Evolutionary conservation across 2,113 vertebrate genomes (phyloP).

Genomic region (Heliornis fulica): DNA sequence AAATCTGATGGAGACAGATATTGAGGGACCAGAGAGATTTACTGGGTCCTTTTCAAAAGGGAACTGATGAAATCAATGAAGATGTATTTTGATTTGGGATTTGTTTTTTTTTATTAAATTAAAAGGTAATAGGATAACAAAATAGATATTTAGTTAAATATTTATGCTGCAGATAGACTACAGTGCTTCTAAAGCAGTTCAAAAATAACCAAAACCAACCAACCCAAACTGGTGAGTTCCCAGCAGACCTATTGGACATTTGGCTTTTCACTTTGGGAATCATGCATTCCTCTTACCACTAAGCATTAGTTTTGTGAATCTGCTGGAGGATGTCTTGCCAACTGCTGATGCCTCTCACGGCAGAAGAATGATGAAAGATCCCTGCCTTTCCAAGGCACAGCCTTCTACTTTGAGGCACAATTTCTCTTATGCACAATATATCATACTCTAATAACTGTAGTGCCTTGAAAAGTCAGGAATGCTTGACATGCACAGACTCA

Average conservation of each 20-base stretch:
- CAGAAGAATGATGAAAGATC: background rate
- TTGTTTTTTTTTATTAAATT: background rate
- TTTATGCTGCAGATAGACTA: background rate
- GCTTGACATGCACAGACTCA: background rate
- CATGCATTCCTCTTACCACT: background rate
- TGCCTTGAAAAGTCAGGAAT: background rate
- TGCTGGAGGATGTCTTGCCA: background rate
- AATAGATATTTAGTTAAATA: constrained; percentile 18
- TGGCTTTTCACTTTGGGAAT: background rate
- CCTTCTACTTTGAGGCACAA: background rate
- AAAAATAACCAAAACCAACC: background rate
- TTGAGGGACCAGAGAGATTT: constrained; percentile 27
- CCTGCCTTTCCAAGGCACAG: background rate
- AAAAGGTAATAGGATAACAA: constrained; percentile 4
- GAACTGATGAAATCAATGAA: constrained; percentile 13
- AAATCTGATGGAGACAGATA: background rate
- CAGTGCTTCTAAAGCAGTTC: background rate
- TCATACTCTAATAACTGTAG: background rate
- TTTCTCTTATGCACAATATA: background rate
- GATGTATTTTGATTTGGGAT: background rate
- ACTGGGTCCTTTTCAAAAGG: constrained; percentile 13
- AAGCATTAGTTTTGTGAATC: background rate
- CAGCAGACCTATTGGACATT: background rate
- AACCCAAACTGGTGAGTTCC: background rate
- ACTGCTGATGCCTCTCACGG: background rate